Evolutionary conservation across 1,140 invertebrate genomes (phyloP), one percentile per base, ranked within the genome.

Genomic region (Ceratosolen solmsi): DNA sequence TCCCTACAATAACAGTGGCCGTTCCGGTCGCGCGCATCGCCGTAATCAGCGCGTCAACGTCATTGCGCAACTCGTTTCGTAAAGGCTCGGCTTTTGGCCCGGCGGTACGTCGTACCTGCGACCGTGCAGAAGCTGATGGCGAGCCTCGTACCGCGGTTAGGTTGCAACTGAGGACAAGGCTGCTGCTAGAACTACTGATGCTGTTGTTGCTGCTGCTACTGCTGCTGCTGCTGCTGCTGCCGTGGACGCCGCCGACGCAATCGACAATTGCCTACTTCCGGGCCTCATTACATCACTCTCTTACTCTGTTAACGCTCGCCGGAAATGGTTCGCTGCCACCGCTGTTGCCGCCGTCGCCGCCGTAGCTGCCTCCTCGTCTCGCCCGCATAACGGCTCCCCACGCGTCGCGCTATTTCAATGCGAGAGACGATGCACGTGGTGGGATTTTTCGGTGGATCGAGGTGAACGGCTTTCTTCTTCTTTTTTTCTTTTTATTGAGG

Each of bases 211-310:
- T 90, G 89, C 86, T 87, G 85, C 87, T 90, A 88, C 86, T 87
- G 84, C 91, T 90, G 89, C 86, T 86, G 84, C 87, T 82, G 36
- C 65, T 33, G 56, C 27, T 20, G 71, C 13, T 58, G 86, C 22
- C 72, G 63, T 27, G n/a, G 33, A 56, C 65, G 77, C 33, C 49
- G 65, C 85, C 87, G 89, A 83, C 77, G 86, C 88, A 87, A 84
- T 79, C 86, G 88, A 87, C 90, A 92, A 92, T 92, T 91, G 90
- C 89, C 88, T 90, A 90, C 90, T 92, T 92, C 91, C 91, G 91
- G 91, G 90, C 91, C 91, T 92, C 91, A 92, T 92, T 92, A 92
- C 91, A 92, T 92, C 91, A 92, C 90, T 91, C 91, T 92, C 90
- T 91, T 92, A 91, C 90, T 92, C 90, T 91, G 90, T 92, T 92